A percentile compares a stretch with the other conserved stretches of the same genome.
Evolutionary conservation across 2,888 invertebrate genomes (phyloP).

Genomic region (Philereme vetulata): DNA sequence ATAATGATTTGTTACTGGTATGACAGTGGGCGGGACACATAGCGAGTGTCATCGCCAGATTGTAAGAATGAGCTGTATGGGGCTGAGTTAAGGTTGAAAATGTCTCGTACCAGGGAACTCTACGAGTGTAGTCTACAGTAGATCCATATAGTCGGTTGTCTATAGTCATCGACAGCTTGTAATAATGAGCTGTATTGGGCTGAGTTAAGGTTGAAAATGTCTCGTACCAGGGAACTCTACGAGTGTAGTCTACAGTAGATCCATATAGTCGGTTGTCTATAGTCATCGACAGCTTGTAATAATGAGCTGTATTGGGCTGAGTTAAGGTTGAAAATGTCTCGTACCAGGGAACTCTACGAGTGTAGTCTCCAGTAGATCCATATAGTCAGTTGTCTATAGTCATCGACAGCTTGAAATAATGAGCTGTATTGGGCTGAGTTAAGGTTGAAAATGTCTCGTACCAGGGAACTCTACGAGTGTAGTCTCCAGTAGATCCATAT

Average conservation of each 20-base stretch:
- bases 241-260: conserved; percentile 95
- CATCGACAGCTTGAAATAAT: background rate
- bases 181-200: background rate
- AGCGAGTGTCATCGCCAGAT: too few species aligned
- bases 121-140: too few species aligned
- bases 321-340: conserved; percentile 8
- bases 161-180: background rate
- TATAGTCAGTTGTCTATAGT: conserved; percentile 93
- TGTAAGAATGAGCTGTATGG: too few species aligned
- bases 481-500: conserved; percentile 96
- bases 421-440: background rate
- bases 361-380: conserved; percentile 96
- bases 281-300: conserved; percentile 53
- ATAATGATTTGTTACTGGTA: conserved; percentile 6
- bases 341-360: conserved; percentile 96
- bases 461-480: conserved; percentile 97
- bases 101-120: too few species aligned
- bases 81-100: background rate
- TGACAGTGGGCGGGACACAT: too few species aligned
- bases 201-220: conserved; percentile 4
- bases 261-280: conserved; percentile 94
- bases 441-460: conserved; percentile 47
- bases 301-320: background rate
- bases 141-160: background rate
- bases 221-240: conserved; percentile 94